Conservation (phyloP, 2,888 invertebrate species). For the Tachystola acroxantha region DNA sequence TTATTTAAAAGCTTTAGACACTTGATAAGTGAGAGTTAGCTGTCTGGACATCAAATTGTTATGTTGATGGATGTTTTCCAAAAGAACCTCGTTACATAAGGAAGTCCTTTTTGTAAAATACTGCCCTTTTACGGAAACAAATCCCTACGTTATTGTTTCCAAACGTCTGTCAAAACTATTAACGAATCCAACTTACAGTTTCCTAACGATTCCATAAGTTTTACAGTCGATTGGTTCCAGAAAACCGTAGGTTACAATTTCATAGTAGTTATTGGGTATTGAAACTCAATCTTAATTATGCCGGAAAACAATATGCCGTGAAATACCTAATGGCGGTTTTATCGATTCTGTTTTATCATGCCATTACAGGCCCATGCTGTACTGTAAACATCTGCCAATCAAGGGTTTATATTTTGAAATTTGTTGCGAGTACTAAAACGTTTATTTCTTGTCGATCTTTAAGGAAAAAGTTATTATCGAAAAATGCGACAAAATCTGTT, state of each 20-base stretch:
- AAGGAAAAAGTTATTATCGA: no score
- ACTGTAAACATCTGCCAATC: conserved; percentile 49
- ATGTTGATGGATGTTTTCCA: conserved; percentile 14
- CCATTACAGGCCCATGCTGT: conserved; percentile 31
- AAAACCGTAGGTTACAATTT: conserved; percentile 20
- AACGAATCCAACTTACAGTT: conserved; percentile 13
- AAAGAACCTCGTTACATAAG: conserved; percentile 26
- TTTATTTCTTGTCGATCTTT: no score
- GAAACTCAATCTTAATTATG: conserved; percentile 68
- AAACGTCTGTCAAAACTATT: conserved; percentile 45
- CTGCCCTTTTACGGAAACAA: conserved; percentile 27
- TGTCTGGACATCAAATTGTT: conserved; percentile 11
- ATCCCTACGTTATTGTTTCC: conserved; percentile 40
- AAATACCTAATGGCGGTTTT: conserved; percentile 43
- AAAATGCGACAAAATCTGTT: no score
- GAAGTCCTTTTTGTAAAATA: conserved; percentile 41
- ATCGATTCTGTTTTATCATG: conserved; percentile 52
- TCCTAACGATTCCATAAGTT: conserved; percentile 32
- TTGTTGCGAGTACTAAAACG: no score
- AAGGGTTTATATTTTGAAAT: conserved; percentile 21
- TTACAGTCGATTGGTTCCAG: conserved; percentile 31
- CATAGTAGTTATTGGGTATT: conserved; percentile 49
- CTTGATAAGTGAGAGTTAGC: not conserved
- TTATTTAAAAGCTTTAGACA: no score
- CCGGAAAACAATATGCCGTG: conserved; percentile 65